Evolutionary conservation across 2,113 vertebrate genomes (phyloP).

Genomic region (Rhodinocichla rosea): DNA sequence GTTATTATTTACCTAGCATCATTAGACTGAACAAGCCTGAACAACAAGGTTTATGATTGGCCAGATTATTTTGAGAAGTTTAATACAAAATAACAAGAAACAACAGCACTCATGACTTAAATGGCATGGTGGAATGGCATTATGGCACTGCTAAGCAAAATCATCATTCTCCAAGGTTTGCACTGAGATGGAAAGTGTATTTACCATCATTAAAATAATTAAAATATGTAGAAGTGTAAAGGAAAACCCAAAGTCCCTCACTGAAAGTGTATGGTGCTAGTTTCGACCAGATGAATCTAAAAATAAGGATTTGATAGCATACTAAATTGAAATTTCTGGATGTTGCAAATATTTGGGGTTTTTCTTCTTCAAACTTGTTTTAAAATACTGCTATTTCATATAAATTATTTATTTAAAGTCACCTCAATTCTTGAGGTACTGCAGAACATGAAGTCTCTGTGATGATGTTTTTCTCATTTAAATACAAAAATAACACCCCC

Average conservation of each 20-base stretch:
- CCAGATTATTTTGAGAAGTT: neutral
- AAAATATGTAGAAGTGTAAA: slow-evolving; percentile 1
- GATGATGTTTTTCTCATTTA: neutral
- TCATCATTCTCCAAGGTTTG: neutral
- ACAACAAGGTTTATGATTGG: neutral
- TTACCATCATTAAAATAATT: slow-evolving; percentile 50
- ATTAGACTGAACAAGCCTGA: neutral
- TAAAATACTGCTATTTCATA: neutral
- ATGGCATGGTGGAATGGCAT: neutral
- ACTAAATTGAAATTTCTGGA: neutral
- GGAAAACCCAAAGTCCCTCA: neutral
- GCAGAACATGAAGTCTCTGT: neutral
- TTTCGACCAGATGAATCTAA: neutral
- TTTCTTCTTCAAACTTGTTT: neutral
- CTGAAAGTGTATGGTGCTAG: neutral
- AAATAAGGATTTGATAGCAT: neutral
- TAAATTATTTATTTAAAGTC: neutral
- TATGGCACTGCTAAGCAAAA: slow-evolving; percentile 22
- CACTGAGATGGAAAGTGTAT: neutral
- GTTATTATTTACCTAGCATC: neutral
- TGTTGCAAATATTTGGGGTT: neutral
- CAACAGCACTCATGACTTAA: neutral
- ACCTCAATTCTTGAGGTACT: neutral
- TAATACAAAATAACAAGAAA: neutral
- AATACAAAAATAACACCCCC: neutral